Conservation (phyloP, 2,113 vertebrate genomes). For the Carollia perspicillata region DNA sequence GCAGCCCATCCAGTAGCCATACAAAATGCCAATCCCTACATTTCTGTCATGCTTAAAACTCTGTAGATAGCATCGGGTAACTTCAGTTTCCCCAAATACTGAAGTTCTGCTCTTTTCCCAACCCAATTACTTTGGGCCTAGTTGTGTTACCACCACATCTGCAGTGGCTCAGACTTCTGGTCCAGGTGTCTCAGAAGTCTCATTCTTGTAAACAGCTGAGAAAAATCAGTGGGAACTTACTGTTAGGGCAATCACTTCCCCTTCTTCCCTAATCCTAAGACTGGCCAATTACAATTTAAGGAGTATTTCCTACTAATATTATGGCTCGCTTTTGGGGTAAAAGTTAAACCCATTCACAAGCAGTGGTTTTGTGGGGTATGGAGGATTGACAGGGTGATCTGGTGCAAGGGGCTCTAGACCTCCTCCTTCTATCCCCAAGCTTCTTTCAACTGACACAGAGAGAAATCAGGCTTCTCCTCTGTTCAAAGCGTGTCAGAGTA, state of each 20-base stretch:
- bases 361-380: background rate
- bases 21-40: background rate
- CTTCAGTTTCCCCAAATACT: background rate
- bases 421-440: background rate
- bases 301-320: background rate
- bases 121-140: background rate
- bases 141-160: background rate
- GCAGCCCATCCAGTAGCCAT: background rate
- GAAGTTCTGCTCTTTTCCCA: background rate
- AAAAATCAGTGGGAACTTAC: background rate
- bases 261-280: background rate
- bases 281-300: background rate
- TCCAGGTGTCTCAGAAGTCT: background rate
- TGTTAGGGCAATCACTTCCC: background rate
- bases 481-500: background rate
- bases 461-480: background rate
- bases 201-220: background rate
- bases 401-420: background rate
- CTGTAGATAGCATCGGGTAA: background rate
- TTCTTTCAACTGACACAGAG: background rate
- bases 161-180: background rate
- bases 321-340: background rate
- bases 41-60: background rate
- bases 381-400: background rate
- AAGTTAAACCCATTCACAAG: background rate